These are phyloP conservation scores for Epistrophe grossulariae DNA, from an alignment of 2,888 invertebrate genomes.

Conservation along the genomic window DNA sequence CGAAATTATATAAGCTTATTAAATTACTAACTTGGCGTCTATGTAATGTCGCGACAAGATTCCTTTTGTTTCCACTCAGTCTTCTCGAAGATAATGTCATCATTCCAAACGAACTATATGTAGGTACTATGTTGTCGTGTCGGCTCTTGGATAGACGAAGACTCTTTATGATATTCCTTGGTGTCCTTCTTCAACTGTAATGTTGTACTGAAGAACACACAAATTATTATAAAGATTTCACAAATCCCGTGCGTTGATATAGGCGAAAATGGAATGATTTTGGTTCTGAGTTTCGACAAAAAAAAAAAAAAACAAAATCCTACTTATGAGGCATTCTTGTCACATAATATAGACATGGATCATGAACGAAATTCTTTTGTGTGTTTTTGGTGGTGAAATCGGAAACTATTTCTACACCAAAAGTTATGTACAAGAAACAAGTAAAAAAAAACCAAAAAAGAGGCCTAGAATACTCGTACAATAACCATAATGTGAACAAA, in stretches of 20 bases:
- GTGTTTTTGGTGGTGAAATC: slow-evolving; percentile 4
- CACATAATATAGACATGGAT: slow-evolving; percentile 18
- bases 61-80: slow-evolving; percentile 38
- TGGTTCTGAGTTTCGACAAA: background rate
- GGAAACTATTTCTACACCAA: slow-evolving; percentile 21
- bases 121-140: too few relatives aligned
- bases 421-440: background rate
- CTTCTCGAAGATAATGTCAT: slow-evolving; percentile 40
- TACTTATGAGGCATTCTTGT: slow-evolving; percentile 23
- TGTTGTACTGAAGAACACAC: background rate
- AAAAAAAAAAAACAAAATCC: slow-evolving; percentile 1
- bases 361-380: background rate
- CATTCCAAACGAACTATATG: slow-evolving; percentile 36
- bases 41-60: slow-evolving; percentile 56
- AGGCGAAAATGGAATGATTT: slow-evolving; percentile 36
- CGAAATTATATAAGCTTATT: slow-evolving; percentile 58
- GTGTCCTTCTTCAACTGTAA: background rate
- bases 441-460: too few relatives aligned
- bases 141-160: background rate
- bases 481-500: background rate
- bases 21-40: slow-evolving; percentile 67
- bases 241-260: slow-evolving; percentile 40
- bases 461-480: background rate
- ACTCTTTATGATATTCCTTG: background rate
- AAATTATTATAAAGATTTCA: slow-evolving; percentile 1